Conservation (phyloP, 2,888 invertebrate genomes). For the Griposia aprilina region DNA sequence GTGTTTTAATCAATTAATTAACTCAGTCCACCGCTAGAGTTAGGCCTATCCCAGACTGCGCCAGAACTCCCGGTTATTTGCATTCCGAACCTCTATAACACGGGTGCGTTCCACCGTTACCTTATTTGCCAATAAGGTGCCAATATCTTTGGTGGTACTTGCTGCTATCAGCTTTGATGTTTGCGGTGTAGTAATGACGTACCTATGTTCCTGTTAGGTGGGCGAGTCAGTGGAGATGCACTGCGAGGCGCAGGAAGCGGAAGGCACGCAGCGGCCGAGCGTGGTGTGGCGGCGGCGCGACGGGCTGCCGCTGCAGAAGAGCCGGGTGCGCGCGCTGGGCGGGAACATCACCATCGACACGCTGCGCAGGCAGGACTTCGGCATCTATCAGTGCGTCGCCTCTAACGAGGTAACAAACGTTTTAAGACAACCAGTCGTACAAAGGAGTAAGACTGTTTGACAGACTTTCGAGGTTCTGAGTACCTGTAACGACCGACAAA, state of each 20-base stretch:
- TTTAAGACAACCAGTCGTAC: neutral
- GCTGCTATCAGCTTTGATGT: neutral
- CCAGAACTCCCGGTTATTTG: neutral
- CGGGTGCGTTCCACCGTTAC: neutral
- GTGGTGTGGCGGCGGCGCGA: conserved; percentile 97
- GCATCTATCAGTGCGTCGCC: conserved; percentile 98
- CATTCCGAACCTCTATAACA: neutral
- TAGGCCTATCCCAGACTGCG: neutral
- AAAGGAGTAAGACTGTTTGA: neutral
- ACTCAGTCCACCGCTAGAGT: neutral
- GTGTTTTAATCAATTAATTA: neutral
- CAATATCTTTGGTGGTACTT: neutral
- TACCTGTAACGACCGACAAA: neutral
- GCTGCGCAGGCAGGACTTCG: conserved; percentile 96
- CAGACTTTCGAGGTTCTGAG: neutral
- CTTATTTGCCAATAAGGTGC: neutral
- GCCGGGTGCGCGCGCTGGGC: conserved; percentile 94
- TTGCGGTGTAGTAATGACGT: neutral
- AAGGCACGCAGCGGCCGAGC: conserved; percentile 97
- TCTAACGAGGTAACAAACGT: conserved; percentile 94
- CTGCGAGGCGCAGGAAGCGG: conserved; percentile 97
- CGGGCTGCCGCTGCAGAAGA: conserved; percentile 95
- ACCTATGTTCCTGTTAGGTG: conserved; percentile 79
- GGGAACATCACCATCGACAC: conserved; percentile 98
- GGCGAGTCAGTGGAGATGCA: conserved; percentile 98